A percentile compares a stretch with the other conserved stretches of the same genome.
These are phyloP conservation scores for Sabatieria punctata DNA, from an alignment of 2,888 invertebrate genomes.

Conservation along the genomic window DNA sequence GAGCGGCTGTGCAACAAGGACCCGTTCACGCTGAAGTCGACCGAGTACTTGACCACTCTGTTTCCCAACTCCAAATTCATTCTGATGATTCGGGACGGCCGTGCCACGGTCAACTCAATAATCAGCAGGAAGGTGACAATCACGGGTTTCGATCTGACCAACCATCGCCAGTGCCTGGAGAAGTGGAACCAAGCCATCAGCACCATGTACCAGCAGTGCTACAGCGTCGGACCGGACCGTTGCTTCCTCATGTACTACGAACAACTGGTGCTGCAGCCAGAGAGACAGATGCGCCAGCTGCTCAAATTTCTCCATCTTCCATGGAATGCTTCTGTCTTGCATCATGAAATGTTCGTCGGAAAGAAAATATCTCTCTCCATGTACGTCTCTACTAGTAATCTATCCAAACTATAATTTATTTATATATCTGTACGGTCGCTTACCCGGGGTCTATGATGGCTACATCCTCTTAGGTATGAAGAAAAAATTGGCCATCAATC, in stretches of 20 bases:
- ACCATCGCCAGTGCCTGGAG: constrained; percentile 72
- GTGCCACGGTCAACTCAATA: constrained; percentile 95
- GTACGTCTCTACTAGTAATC: too few species aligned
- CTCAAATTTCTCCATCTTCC: constrained; percentile 71
- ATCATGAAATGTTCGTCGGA: constrained; percentile 92
- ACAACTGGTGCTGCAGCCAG: constrained; percentile 83
- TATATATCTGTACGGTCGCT: too few species aligned
- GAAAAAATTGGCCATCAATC: too few species aligned
- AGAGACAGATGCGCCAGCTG: constrained; percentile 67
- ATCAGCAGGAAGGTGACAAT: constrained; percentile 77
- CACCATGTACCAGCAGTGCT: constrained; percentile 80
- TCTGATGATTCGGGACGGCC: constrained; percentile 92
- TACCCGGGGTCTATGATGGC: too few species aligned
- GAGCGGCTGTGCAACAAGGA: constrained; percentile 88
- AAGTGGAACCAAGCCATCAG: constrained; percentile 94
- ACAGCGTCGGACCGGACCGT: constrained; percentile 34
- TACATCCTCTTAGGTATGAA: too few species aligned
- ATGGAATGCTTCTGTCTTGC: constrained; percentile 86
- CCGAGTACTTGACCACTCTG: constrained; percentile 74
- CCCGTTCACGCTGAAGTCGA: constrained; percentile 91
- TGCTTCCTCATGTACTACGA: constrained; percentile 89
- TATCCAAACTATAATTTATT: too few species aligned
- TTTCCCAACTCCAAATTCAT: constrained; percentile 96
- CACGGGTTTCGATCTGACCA: constrained; percentile 80
- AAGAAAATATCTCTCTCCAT: constrained; percentile 52